Conservation (phyloP, 2,113 vertebrate species). For the Gymnocephalus cernua region DNA sequence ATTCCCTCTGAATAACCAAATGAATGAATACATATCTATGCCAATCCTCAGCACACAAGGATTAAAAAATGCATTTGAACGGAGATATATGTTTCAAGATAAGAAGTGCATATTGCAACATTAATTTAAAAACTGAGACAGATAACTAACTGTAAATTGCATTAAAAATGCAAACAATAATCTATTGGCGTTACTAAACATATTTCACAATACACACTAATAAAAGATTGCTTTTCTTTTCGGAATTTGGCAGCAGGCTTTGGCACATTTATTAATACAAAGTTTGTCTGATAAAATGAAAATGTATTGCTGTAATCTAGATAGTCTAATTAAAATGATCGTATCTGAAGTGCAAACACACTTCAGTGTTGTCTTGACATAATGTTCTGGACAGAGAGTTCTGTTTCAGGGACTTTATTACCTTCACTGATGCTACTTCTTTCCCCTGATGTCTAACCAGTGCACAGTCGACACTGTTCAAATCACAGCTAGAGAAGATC, state of each 20-base stretch:
- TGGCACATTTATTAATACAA: background rate
- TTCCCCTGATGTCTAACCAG: background rate
- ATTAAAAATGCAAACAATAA: background rate
- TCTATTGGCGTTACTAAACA: background rate
- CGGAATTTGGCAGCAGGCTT: background rate
- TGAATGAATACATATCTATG: background rate
- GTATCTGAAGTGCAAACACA: slow-evolving; percentile 9
- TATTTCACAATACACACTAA: background rate
- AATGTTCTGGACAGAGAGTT: background rate
- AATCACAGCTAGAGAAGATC: slow-evolving; percentile 1
- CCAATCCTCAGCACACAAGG: too few relatives aligned
- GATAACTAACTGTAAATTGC: background rate
- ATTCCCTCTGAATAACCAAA: background rate
- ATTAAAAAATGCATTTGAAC: too few relatives aligned
- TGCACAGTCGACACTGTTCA: slow-evolving; percentile 10
- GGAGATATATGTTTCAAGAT: too few relatives aligned
- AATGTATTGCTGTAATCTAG: background rate
- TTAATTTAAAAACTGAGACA: too few relatives aligned
- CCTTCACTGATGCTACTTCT: background rate
- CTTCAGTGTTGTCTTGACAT: background rate
- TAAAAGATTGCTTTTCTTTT: background rate
- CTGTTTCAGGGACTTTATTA: background rate
- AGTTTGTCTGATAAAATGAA: background rate
- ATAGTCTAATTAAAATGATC: background rate
- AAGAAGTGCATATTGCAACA: too few relatives aligned